Base-by-base conservation (phyloP, 1,140 invertebrate species). In the Goniozus legneri region DNA sequence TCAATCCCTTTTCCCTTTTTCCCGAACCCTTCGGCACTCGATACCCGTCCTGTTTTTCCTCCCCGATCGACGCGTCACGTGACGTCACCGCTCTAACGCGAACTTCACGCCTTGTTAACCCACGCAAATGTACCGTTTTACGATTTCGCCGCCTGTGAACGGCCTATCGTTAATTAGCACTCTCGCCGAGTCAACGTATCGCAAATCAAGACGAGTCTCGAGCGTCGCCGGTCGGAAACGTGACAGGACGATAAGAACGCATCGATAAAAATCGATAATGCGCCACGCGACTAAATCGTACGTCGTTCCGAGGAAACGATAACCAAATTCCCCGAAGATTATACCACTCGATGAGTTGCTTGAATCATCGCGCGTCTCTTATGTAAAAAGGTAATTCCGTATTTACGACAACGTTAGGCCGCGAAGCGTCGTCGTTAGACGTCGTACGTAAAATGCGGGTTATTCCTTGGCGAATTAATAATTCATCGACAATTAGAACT, bases 41-140 rank as follows among this genome's bases (percentile, higher is more conserved):
- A n/a, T n/a, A n/a, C 24, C 24, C 16, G 27, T 33, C 22, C 16
- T 34, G 15, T 44, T 44, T 44, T 49, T 36, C 44, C 33, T 38
- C 32, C 37, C 35, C 37, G 30, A 33, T 31, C 39, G 32, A 27
- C 10, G 24, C 10, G 4, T 48, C 31, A 18, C 18, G 44, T 71
- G 65, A 71, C 71, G 68, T 72, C 69, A 72, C 50, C 59, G 40
- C 41, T n/a, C 60, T 62, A 66, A 73, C 69, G 70, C 65, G 44
- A 47, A 58, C 59, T 69, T 69, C 63, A 69, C 67, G 69, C 65
- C 68, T 66, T 64, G 63, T 69, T 68, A 57, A 37, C 27, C 52
- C 38, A 36, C 31, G 52, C 46, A 47, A 63, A 65, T 56, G 64
- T 65, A 67, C 59, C 62, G 52, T 71, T 69, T 69, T 71, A 71